A percentile compares a stretch with the other conserved stretches of the same genome.
Conservation (phyloP, 2,797 vertebrate species). For the Rhadinocentrus ornatus region DNA sequence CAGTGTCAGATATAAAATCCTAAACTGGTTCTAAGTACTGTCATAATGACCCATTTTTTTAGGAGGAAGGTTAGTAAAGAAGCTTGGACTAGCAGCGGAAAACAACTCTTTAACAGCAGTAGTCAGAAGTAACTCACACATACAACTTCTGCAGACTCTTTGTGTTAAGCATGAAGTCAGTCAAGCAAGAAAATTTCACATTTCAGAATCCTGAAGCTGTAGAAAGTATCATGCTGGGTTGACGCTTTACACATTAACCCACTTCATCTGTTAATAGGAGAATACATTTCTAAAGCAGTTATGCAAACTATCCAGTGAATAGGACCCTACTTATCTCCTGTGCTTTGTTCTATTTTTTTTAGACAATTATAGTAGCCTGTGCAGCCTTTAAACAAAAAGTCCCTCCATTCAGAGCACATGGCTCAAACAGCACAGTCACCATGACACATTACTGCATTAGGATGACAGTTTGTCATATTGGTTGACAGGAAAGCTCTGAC, state of each 20-base stretch:
- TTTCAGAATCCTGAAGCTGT: slow-evolving; percentile 2
- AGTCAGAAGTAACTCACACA: slow-evolving; percentile 9
- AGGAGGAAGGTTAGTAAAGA: slow-evolving; percentile 4
- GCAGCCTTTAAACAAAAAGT: not conserved
- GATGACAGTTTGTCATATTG: not conserved
- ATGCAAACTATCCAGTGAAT: not conserved
- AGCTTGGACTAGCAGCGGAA: slow-evolving; percentile 4
- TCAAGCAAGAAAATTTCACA: not conserved
- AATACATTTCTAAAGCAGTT: not conserved
- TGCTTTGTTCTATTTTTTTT: not conserved
- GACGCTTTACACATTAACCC: slow-evolving; percentile 16
- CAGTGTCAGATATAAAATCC: slow-evolving; percentile 5
- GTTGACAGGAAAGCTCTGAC: not conserved
- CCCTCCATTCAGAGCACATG: not conserved
- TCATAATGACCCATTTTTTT: slow-evolving; percentile 25
- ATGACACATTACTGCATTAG: not conserved
- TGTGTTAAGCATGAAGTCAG: slow-evolving; percentile 7
- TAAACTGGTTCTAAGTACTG: slow-evolving; percentile 11
- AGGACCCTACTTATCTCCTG: not conserved
- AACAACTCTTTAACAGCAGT: slow-evolving; percentile 3
- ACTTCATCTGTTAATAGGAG: slow-evolving; percentile 14
- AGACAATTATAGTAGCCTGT: not conserved
- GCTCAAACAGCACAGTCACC: not conserved
- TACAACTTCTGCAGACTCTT: not conserved
- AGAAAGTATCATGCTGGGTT: slow-evolving; percentile 11